Conservation (phyloP, 2,113 vertebrate genomes). For the Drymodes brunneopygia region DNA sequence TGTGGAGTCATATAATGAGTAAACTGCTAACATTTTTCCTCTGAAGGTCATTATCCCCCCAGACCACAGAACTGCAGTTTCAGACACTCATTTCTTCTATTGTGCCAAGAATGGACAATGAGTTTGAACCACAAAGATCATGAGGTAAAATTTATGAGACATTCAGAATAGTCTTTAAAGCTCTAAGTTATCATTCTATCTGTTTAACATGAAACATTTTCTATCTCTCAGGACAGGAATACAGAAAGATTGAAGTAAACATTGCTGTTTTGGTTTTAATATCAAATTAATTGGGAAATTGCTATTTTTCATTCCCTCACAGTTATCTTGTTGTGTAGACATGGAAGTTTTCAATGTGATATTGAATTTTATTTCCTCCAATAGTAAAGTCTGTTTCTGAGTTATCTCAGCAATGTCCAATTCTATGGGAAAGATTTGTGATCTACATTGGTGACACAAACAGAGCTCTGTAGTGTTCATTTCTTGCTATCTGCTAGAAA, state of each 20-base stretch:
- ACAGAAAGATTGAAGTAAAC: not conserved
- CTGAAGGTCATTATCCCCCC: not conserved
- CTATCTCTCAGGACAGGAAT: not conserved
- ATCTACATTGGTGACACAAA: not conserved
- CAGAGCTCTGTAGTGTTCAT: not conserved
- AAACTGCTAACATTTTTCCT: not conserved
- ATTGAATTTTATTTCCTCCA: not conserved
- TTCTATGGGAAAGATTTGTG: not conserved
- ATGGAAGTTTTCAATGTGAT: not conserved
- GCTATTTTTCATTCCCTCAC: not conserved
- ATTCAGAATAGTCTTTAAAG: not conserved
- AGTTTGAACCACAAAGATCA: not conserved
- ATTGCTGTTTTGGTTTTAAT: not conserved
- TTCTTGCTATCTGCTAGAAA: conserved; percentile 3
- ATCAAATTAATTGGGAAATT: not conserved
- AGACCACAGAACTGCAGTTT: not conserved
- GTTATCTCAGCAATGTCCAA: not conserved
- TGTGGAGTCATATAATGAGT: not conserved
- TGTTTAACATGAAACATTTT: not conserved
- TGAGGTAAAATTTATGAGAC: not conserved
- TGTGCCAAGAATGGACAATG: not conserved
- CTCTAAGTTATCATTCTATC: not conserved
- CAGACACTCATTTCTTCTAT: not conserved
- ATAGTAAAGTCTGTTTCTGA: not conserved
- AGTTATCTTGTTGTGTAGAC: not conserved